Evolutionary conservation across 2,797 vertebrate species (phyloP).

Genomic region (Geotrypetes seraphini): DNA sequence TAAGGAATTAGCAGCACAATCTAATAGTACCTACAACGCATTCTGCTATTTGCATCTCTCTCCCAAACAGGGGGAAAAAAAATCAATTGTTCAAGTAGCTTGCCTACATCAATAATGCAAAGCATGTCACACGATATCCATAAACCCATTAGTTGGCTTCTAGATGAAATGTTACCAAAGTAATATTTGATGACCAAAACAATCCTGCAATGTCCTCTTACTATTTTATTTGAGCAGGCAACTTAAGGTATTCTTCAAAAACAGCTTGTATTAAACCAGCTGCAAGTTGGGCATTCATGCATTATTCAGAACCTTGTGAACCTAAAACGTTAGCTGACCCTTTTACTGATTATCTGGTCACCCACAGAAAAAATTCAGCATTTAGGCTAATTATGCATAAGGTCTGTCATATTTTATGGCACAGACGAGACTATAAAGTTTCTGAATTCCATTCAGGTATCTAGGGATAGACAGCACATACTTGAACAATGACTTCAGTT

Average conservation of each 20-base stretch:
- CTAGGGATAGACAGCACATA: too few relatives aligned
- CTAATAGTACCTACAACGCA: conserved; percentile 9
- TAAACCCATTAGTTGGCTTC: conserved; percentile 35
- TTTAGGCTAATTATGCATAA: too few relatives aligned
- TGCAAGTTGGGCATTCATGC: not conserved
- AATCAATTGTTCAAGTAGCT: conserved; percentile 28
- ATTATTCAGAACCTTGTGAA: not conserved
- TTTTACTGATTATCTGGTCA: conserved; percentile 1
- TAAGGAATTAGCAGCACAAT: conserved; percentile 2
- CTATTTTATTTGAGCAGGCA: not conserved
- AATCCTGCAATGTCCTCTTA: not conserved
- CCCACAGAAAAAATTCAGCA: not conserved
- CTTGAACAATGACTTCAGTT: too few relatives aligned
- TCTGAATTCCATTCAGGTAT: too few relatives aligned
- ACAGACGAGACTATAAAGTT: too few relatives aligned
- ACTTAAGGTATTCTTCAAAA: not conserved
- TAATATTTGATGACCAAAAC: conserved; percentile 7
- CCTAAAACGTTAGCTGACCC: not conserved
- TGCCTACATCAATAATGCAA: conserved; percentile 37
- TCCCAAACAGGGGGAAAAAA: conserved; percentile 9
- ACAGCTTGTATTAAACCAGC: not conserved
- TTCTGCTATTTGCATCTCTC: conserved; percentile 12
- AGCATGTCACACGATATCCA: conserved; percentile 30
- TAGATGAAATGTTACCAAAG: conserved; percentile 22
- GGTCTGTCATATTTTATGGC: too few relatives aligned